These are phyloP conservation scores for Ciona savignyi DNA, from an alignment of 23 tunicate species.

Conservation along the genomic window DNA sequence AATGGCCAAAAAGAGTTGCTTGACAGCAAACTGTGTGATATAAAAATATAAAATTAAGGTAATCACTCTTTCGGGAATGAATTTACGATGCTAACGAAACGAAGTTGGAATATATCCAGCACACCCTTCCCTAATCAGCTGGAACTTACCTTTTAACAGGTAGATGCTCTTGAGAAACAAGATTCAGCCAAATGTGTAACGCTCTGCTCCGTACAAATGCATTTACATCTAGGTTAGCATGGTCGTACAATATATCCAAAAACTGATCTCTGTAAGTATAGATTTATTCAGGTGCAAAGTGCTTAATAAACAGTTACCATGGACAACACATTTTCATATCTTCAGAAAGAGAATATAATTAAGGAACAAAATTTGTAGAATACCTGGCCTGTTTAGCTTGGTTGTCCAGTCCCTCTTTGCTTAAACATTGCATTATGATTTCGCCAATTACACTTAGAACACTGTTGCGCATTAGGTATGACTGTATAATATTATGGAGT, in stretches of 20 bases:
- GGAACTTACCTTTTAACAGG: constrained; percentile 49
- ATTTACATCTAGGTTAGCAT: constrained; percentile 73
- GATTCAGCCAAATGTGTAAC: constrained; percentile 25
- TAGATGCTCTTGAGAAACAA: constrained; percentile 59
- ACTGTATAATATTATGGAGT: constrained; percentile 8
- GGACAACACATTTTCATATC: too few relatives aligned
- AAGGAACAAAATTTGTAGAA: too few relatives aligned
- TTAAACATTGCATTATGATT: constrained; percentile 53
- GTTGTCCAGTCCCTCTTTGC: constrained; percentile 55
- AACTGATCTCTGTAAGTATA: constrained; percentile 69
- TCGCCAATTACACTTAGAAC: constrained; percentile 58
- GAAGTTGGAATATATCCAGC: too few relatives aligned
- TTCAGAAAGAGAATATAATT: too few relatives aligned
- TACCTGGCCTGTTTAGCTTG: constrained; percentile 75
- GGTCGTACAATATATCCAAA: constrained; percentile 68
- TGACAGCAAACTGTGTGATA: too few relatives aligned
- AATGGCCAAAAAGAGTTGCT: too few relatives aligned
- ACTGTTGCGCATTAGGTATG: constrained; percentile 75
- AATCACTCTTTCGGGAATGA: too few relatives aligned
- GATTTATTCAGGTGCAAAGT: neutral
- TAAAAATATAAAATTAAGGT: too few relatives aligned
- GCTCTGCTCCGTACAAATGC: constrained; percentile 77
- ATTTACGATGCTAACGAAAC: too few relatives aligned
- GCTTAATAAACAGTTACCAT: neutral
- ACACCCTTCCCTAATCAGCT: too few relatives aligned